Conservation (phyloP, 2,113 vertebrate genomes). For the Dipodomys spectabilis region DNA sequence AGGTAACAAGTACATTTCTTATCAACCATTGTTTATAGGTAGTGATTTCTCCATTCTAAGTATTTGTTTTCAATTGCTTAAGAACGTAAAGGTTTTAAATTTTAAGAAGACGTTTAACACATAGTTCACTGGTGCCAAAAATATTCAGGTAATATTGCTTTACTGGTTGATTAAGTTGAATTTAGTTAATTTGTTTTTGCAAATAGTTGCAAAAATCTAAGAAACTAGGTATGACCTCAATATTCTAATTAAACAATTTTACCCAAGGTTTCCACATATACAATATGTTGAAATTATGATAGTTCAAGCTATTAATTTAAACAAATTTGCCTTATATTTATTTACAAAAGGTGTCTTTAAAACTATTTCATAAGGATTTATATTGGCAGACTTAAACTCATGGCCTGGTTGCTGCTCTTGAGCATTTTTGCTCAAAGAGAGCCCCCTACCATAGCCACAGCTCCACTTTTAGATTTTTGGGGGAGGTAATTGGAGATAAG, state of each 20-base stretch:
- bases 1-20: too few relatives aligned
- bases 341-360: not conserved
- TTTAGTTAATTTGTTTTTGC: slow-evolving; percentile 10
- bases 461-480: too few relatives aligned
- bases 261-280: not conserved
- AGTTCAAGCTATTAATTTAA: not conserved
- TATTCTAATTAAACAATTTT: slow-evolving; percentile 43
- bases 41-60: not conserved
- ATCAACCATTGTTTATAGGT: not conserved
- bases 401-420: not conserved
- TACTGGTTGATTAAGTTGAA: not conserved
- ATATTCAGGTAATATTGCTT: slow-evolving; percentile 19
- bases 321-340: not conserved
- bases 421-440: not conserved
- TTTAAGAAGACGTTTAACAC: not conserved
- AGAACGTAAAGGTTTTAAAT: slow-evolving; percentile 12
- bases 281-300: not conserved
- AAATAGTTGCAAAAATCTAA: slow-evolving; percentile 20
- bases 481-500: too few relatives aligned
- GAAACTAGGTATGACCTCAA: not conserved
- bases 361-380: not conserved
- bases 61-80: slow-evolving; percentile 12
- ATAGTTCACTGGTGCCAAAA: not conserved
- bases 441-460: not conserved
- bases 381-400: not conserved